These are phyloP conservation scores for Arothron firmamentum DNA, from an alignment of 2,113 vertebrate species.

Conservation along the genomic window DNA sequence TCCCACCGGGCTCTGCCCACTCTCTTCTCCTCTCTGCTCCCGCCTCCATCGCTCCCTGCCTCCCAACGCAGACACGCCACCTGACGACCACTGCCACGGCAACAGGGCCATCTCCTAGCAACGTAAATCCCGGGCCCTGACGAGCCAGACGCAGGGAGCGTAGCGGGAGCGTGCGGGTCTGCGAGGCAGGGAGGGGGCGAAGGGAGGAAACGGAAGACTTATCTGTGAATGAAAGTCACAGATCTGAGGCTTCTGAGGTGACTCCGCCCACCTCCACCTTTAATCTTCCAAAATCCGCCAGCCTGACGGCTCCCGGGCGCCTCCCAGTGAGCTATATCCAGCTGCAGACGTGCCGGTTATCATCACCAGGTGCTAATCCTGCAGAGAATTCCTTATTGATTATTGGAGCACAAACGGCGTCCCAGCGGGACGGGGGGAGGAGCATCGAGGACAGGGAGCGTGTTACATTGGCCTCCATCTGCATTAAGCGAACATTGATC, in stretches of 20 bases:
- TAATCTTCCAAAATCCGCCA: slow-evolving; percentile 4
- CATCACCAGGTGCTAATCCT: slow-evolving; percentile 8
- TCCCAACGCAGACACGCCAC: slow-evolving; percentile 63
- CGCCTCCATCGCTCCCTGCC: slow-evolving; percentile 24
- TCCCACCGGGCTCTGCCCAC: slow-evolving; percentile 38
- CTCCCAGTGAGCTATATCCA: slow-evolving; percentile 23
- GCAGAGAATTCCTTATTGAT: slow-evolving; percentile 26
- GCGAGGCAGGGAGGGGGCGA: neutral
- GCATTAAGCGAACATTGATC: slow-evolving; percentile 6
- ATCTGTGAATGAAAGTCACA: slow-evolving; percentile 53
- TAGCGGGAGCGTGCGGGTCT: slow-evolving; percentile 37
- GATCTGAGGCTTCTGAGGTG: slow-evolving; percentile 7
- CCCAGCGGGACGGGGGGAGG: neutral
- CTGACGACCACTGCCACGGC: slow-evolving; percentile 75
- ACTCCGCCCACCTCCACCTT: slow-evolving; percentile 32
- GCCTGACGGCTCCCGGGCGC: slow-evolving; percentile 9
- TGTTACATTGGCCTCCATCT: slow-evolving; percentile 20
- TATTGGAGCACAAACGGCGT: slow-evolving; percentile 13
- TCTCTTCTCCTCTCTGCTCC: slow-evolving; percentile 24
- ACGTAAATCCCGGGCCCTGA: slow-evolving; percentile 72
- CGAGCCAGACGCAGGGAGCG: slow-evolving; percentile 48
- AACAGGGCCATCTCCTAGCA: slow-evolving; percentile 81
- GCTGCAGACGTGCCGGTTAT: slow-evolving; percentile 22
- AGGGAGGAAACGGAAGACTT: slow-evolving; percentile 47
- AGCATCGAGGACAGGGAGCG: slow-evolving; percentile 40